Base-by-base conservation (phyloP, 35 echinoderm and acorn worm genomes). In the Diadema setosum region DNA sequence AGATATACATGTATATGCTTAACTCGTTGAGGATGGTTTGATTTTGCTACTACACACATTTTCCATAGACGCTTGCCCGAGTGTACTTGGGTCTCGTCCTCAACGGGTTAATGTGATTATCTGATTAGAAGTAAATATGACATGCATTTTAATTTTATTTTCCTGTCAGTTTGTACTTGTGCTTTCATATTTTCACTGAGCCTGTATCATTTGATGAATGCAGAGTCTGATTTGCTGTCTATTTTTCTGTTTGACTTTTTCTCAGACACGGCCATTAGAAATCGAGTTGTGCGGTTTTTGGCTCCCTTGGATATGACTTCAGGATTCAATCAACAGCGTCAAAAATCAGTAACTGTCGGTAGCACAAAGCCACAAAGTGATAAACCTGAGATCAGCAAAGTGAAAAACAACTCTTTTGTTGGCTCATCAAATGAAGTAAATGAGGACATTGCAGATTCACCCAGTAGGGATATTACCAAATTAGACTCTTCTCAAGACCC, bases 291-390 rank as follows among this genome's bases (percentile, higher is more conserved):
- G 0, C 83, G 69, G 30, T 90, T 90, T 34, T 45, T 90, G 12
- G 88, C 82, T 36, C 88, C 88, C 14, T 32, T 90, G 37, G 88
- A 90, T 9, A 90, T 83, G 43, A 60, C 88, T 37, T 81, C 88
- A 1, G 78, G 88, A 46, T 61, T 42, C 27, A 41, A 90, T 18
- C 81, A 82, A 5, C 75, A 70, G 39, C 34, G 36, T n/a, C 33
- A 49, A 36, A 65, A 27, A 84, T 5, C 56, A 25, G 75, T 44
- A 21, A 3, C 65, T 14, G 75, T 87, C 27, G 26, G 41, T 65
- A 87, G 85, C 64, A 39, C 85, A 2, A 87, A 75, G 31, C 63
- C 39, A 3, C 70, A 52, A 33, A 65, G 27, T 15, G 61, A 87
- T 45, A 75, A 75, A 65, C 33, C 34, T 21, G 73, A 78, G 21